Percentiles rank a stretch among this genome's conserved stretches.
Conservation (phyloP, 2,888 invertebrate genomes). For the Geotrupes spiniger region DNA sequence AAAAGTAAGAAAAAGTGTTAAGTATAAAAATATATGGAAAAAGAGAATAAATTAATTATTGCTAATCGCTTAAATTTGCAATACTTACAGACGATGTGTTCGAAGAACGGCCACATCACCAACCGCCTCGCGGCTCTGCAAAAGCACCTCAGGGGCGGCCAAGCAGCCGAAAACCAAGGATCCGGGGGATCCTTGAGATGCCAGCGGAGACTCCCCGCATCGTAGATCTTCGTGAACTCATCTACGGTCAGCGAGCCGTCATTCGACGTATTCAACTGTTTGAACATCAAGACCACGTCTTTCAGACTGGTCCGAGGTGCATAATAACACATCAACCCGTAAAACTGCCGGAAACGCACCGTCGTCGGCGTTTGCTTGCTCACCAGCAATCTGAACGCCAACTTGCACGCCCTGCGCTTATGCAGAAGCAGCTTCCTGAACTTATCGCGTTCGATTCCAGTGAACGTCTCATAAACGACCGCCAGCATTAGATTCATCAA, state of each 20-base stretch:
- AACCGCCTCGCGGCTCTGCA: constrained; percentile 61
- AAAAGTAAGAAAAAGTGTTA: no score
- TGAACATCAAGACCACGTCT: constrained; percentile 78
- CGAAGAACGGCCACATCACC: constrained; percentile 72
- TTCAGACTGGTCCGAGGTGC: constrained; percentile 67
- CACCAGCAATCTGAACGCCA: constrained; percentile 77
- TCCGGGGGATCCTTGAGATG: constrained; percentile 65
- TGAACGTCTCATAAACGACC: constrained; percentile 88
- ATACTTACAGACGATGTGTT: constrained; percentile 67
- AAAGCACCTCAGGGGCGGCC: constrained; percentile 60
- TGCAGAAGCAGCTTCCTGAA: constrained; percentile 79
- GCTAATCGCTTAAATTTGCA: no score
- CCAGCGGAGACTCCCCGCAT: constrained; percentile 73
- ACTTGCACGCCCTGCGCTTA: constrained; percentile 75
- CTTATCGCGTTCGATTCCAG: constrained; percentile 80
- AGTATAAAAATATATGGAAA: no score
- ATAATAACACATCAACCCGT: constrained; percentile 76
- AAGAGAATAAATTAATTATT: no score
- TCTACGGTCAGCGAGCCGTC: constrained; percentile 65
- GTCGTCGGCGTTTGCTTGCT: constrained; percentile 70
- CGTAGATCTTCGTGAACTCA: constrained; percentile 73
- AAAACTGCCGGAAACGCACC: constrained; percentile 71
- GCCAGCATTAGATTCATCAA: constrained; percentile 68
- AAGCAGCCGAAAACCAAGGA: constrained; percentile 69
- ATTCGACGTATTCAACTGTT: constrained; percentile 68